Percentiles rank a stretch among this genome's conserved stretches.
Evolutionary conservation across 2,888 invertebrate species (phyloP).

Genomic region (Leptopilina myrica): DNA sequence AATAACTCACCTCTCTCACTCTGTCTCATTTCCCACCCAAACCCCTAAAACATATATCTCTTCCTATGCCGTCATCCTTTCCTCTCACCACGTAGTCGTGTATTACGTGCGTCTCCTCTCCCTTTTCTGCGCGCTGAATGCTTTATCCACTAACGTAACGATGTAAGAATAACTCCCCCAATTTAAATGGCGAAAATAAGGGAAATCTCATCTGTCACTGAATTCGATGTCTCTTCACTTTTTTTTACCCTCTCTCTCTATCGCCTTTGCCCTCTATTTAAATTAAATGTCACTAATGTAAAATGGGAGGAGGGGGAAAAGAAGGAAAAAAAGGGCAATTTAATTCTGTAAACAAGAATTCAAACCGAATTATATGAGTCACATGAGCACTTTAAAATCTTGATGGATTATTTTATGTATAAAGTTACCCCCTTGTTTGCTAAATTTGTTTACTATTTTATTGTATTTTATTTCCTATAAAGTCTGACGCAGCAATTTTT

Average conservation of each 20-base stretch:
- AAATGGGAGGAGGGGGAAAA: background rate
- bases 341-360: constrained; percentile 16
- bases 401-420: background rate
- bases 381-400: too few species aligned
- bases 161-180: constrained; percentile 28
- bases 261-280: constrained; percentile 15
- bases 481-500: too few species aligned
- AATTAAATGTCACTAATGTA: constrained; percentile 32
- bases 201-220: constrained; percentile 37
- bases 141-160: constrained; percentile 27
- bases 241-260: too few species aligned
- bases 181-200: constrained; percentile 38
- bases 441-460: too few species aligned
- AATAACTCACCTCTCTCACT: constrained; percentile 5
- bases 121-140: constrained; percentile 19
- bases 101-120: constrained; percentile 25
- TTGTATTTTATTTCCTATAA: too few species aligned
- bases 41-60: background rate
- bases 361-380: background rate
- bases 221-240: constrained; percentile 1
- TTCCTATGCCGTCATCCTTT: constrained; percentile 35
- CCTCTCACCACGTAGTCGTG: constrained; percentile 35
- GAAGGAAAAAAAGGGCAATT: background rate
- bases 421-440: background rate
- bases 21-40: background rate